phyloP scores from a whole-genome alignment of 1,140 invertebrate species.

The Orussus abietinus region DNA sequence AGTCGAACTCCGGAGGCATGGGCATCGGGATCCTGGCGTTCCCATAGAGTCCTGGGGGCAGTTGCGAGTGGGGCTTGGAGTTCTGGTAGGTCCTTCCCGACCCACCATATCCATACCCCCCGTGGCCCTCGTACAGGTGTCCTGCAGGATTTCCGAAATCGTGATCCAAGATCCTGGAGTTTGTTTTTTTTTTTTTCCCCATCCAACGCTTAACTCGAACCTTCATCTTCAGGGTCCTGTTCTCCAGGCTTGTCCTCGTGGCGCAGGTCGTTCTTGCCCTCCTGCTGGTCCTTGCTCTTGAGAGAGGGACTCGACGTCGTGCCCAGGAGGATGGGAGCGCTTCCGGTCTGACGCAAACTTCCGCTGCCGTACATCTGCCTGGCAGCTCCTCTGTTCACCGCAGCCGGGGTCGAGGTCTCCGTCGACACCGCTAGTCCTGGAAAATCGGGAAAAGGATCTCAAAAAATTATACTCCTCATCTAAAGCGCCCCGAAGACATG shows the following conservation, averaged over 20 bases:
- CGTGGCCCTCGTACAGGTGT: slow-evolving; percentile 16
- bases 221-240: slow-evolving; percentile 15
- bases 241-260: slow-evolving; percentile 26
- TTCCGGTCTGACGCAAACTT: slow-evolving; percentile 47
- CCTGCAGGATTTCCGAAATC: slow-evolving; percentile 14
- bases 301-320: slow-evolving; percentile 22
- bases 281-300: slow-evolving; percentile 22
- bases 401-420: slow-evolving; percentile 29
- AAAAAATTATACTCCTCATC: slow-evolving; percentile 3
- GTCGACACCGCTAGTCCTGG: slow-evolving; percentile 4
- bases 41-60: slow-evolving; percentile 27
- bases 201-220: slow-evolving; percentile 7
- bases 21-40: slow-evolving; percentile 23
- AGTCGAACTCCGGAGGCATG: slow-evolving; percentile 24
- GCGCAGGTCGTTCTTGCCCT: slow-evolving; percentile 24
- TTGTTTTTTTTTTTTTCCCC: neutral
- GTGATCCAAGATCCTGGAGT: neutral
- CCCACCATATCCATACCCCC: slow-evolving; percentile 20
- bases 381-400: slow-evolving; percentile 54
- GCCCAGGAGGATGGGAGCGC: slow-evolving; percentile 11
- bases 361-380: slow-evolving; percentile 59
- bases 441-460: slow-evolving; percentile 9
- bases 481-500: slow-evolving; percentile 5
- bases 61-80: slow-evolving; percentile 16
- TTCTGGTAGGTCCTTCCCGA: slow-evolving; percentile 19